A percentile compares a stretch with the other conserved stretches of the same genome.
phyloP scores from a whole-genome alignment of 2,888 invertebrate species.

The Xanthorhoe spadicearia region DNA sequence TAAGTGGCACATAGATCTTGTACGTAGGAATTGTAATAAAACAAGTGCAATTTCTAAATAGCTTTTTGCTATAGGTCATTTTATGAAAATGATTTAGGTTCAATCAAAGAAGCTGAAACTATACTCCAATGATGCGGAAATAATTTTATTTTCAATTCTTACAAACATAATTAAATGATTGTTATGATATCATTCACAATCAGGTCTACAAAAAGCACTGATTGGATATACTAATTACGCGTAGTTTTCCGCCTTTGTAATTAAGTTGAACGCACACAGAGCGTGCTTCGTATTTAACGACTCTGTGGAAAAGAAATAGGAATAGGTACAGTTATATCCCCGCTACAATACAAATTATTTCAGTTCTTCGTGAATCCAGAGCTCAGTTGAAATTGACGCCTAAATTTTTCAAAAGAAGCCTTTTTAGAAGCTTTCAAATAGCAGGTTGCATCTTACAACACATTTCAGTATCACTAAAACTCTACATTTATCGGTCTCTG shows the following conservation, averaged over 20 bases:
- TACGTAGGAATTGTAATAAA: too few species aligned
- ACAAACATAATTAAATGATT: conserved; percentile 30
- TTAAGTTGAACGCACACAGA: conserved; percentile 9
- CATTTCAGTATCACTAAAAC: too few species aligned
- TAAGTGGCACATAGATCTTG: too few species aligned
- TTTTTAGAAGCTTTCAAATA: too few species aligned
- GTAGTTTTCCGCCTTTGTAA: conserved; percentile 25
- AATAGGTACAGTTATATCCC: neutral
- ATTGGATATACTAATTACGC: conserved; percentile 19
- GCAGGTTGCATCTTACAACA: too few species aligned
- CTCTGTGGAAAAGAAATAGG: neutral
- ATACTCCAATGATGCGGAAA: conserved; percentile 37
- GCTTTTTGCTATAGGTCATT: too few species aligned
- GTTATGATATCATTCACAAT: conserved; percentile 38
- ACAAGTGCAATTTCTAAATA: too few species aligned
- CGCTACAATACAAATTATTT: neutral
- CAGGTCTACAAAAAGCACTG: conserved; percentile 25
- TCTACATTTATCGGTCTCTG: too few species aligned
- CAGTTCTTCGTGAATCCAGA: too few species aligned
- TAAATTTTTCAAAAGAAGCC: too few species aligned
- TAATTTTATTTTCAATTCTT: conserved; percentile 32
- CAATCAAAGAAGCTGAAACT: conserved; percentile 22
- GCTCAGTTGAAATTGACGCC: too few species aligned
- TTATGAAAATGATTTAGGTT: neutral
- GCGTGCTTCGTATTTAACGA: conserved; percentile 3